Evolutionary conservation across 2,797 vertebrate species (phyloP), one percentile per base, ranked within the genome.

Genomic region (Pangasius sanitwongsei): DNA sequence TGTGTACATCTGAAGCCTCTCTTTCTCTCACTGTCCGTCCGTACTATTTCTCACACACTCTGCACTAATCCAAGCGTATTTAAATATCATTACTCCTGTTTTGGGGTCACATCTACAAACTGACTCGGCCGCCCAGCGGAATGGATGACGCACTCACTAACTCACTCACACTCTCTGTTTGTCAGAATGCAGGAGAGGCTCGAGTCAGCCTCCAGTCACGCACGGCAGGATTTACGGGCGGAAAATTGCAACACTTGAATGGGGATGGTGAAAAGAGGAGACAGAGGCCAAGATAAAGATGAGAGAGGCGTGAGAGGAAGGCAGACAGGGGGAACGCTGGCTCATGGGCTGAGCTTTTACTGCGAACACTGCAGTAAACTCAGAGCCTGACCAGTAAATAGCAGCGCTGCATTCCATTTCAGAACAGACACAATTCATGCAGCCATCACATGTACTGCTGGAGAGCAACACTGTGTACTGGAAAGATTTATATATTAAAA

Each of bases 181-280:
- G 72, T 93, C 83, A 92, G 89, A 80, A 57, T 15, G 87, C 93
- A 92, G 92, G 93, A 93, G 94, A 92, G 93, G 92, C 93, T 93
- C 91, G 89, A 90, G 93, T 95, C 94, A 94, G 94, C 93, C 94
- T 93, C 90, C 90, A 92, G 93, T 95, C 93, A 94, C 93, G 93
- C 94, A 90, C 91, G 88, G 91, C 86, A 91, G 94, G 95, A 95
- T 95, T 96, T 96, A 95, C 93, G 92, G 94, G 93, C 91, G 93
- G 95, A 95, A 95, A 95, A 96, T 95, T 95, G 94, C 93, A 95
- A 94, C 94, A 94, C 93, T 93, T 93, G 94, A 95, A 95, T 93
- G 92, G 92, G 92, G 88, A 90, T 91, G 91, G 90, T 91, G 87
- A 72, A 90, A 86, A 88, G 90, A 90, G 88, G 72, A 70, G 70